A percentile compares a stretch with the other conserved stretches of the same genome.
Evolutionary conservation across 2,113 vertebrate genomes (phyloP).

Genomic region (Microcebus tavaratra): DNA sequence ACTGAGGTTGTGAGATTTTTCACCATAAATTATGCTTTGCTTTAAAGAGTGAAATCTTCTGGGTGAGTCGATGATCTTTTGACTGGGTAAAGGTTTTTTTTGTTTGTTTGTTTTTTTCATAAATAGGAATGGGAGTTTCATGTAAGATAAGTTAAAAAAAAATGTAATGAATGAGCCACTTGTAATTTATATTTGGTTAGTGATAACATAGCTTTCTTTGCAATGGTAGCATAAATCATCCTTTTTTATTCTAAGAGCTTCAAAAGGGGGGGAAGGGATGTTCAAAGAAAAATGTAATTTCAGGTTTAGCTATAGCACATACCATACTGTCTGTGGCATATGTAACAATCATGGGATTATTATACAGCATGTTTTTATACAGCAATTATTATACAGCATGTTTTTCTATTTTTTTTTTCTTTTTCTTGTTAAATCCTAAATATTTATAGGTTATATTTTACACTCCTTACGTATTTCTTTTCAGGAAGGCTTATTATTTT

Average conservation of each 20-base stretch:
- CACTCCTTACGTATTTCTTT: neutral
- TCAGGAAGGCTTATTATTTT: neutral
- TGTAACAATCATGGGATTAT: neutral
- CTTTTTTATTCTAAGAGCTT: neutral
- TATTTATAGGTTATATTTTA: constrained; percentile 11
- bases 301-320: neutral
- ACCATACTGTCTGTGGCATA: neutral
- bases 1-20: neutral
- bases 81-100: neutral
- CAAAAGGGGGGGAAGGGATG: neutral
- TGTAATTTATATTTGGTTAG: neutral
- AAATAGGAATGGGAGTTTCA: neutral
- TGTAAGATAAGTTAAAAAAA: neutral
- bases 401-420: neutral
- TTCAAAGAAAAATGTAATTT: neutral
- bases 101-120: neutral
- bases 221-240: neutral
- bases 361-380: neutral
- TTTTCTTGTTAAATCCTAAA: constrained; percentile 13
- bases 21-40: neutral
- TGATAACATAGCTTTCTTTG: neutral
- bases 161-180: neutral
- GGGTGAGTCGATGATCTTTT: neutral
- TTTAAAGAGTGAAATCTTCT: neutral
- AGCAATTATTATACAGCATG: neutral